Base-by-base conservation (phyloP, 1,140 invertebrate genomes). In the Ips nitidus region DNA sequence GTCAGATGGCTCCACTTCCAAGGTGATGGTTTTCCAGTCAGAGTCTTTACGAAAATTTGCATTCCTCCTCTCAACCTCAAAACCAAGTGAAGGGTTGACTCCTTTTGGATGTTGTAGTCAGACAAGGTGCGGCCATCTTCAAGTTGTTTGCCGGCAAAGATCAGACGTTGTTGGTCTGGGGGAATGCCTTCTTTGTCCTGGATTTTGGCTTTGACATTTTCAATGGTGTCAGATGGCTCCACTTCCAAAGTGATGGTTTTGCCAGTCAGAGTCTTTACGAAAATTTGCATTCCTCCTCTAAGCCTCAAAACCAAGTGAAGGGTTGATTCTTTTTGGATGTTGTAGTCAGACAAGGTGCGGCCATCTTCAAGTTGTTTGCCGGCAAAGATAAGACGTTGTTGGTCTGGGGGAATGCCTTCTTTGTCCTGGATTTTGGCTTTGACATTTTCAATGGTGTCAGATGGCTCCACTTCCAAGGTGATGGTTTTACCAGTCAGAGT, bases 221-320 rank as follows among this genome's bases (percentile, higher is more conserved):
- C 90, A 75, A 93, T 93, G 0, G 90, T 91, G 58, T 88, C 86
- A 0, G 86, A 89, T 2, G 90, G 86, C 73, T 93, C 91, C 1
- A 93, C 91, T 77, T 93, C 91, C 0, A 93, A 79, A 0, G 91
- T 93, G 69, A 93, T 93, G 2, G 91, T 94, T 79, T 94, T 94
- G 0, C 91, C 91, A 3, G 91, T 92, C 0, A 93, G 78, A 2
- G 91, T 93, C 77, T 92, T 92, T 0, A 92, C 90, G 74, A 92
- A 93, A 75, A 93, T 92, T 80, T 93, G 91, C 91, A 98, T 98
- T 85, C 91, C 91, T 81, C 91, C 93, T 70, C 91, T 82, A 1
- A 95, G 83, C 77, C 91, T 85, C 0, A 94, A 80, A 1, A 94
- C 92, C 45, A 96, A 79, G 75, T 95, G 91, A 4, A 93, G 83